Evolutionary conservation across 2,113 vertebrate genomes (phyloP).

Genomic region (Catharus bicknelli): DNA sequence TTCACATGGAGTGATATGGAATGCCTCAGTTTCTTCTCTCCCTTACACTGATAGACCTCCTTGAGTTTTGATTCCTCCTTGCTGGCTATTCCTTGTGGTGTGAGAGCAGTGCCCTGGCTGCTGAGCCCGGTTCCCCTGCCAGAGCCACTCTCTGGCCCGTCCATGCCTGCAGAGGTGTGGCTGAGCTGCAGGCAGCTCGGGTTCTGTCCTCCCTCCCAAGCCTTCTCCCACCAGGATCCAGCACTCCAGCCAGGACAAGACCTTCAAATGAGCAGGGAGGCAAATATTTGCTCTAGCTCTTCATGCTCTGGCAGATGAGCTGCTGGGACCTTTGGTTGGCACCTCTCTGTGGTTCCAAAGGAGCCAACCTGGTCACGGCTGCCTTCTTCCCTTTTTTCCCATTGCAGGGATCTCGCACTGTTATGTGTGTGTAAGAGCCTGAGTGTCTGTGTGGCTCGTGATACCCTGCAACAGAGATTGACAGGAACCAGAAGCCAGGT

Average conservation of each 20-base stretch:
- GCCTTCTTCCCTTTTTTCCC: not conserved
- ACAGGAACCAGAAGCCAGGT: constrained; percentile 74
- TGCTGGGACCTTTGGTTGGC: constrained; percentile 50
- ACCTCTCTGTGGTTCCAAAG: constrained; percentile 60
- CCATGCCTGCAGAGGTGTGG: not conserved
- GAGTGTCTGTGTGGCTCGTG: constrained; percentile 27
- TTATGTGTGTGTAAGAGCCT: not conserved
- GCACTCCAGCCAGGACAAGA: not conserved
- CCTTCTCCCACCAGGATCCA: not conserved
- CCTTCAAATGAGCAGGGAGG: constrained; percentile 56
- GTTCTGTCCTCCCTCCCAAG: not conserved
- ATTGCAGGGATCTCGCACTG: constrained; percentile 19
- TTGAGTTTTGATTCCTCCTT: rapidly evolving
- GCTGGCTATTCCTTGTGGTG: not conserved
- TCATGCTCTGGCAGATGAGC: constrained; percentile 49
- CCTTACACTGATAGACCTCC: not conserved
- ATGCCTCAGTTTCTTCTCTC: not conserved
- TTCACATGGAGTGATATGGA: not conserved
- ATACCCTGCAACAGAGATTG: constrained; percentile 50
- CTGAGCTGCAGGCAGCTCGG: not conserved
- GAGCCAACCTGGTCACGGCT: constrained; percentile 49
- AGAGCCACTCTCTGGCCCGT: rapidly evolving
- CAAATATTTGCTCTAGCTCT: constrained; percentile 40
- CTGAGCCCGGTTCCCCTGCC: not conserved
- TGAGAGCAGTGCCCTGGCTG: not conserved